phyloP scores from a whole-genome alignment of 2,797 vertebrate genomes.

The Pseudochirops cupreus region DNA sequence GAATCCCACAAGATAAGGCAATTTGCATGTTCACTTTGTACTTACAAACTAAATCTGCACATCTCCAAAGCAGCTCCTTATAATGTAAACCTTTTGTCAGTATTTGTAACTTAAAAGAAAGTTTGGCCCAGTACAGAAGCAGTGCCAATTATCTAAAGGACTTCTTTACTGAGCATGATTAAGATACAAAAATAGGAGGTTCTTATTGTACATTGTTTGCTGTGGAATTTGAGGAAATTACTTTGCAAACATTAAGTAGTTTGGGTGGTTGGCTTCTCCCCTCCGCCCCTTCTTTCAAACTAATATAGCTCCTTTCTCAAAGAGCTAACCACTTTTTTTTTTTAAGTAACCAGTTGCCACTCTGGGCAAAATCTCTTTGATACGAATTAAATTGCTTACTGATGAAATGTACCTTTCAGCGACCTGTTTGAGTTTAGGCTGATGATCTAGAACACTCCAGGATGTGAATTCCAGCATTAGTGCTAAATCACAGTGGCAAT shows the following conservation, averaged over 20 bases:
- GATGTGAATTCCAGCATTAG: constrained; percentile 71
- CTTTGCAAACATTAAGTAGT: constrained; percentile 83
- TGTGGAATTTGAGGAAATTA: constrained; percentile 84
- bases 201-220: constrained; percentile 87
- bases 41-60: constrained; percentile 98
- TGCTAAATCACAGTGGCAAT: constrained; percentile 64
- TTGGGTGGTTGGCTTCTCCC: constrained; percentile 80
- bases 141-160: constrained; percentile 90
- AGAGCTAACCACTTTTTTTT: constrained; percentile 60
- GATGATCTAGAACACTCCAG: constrained; percentile 38
- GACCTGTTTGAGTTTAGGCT: constrained; percentile 67
- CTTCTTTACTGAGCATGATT: constrained; percentile 88
- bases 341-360: constrained; percentile 71
- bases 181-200: constrained; percentile 87
- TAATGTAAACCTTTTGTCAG: constrained; percentile 97
- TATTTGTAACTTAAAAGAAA: constrained; percentile 92
- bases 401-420: constrained; percentile 74
- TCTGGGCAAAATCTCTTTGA: constrained; percentile 77
- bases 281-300: constrained; percentile 64
- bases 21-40: constrained; percentile 99
- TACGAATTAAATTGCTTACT: constrained; percentile 78
- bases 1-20: constrained; percentile 99
- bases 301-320: constrained; percentile 65
- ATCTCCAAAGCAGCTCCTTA: constrained; percentile 94
- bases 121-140: constrained; percentile 89